A percentile compares a stretch with the other conserved stretches of the same genome.
Evolutionary conservation across 2,797 vertebrate genomes (phyloP).

Genomic region (Halcyon chelicuti): DNA sequence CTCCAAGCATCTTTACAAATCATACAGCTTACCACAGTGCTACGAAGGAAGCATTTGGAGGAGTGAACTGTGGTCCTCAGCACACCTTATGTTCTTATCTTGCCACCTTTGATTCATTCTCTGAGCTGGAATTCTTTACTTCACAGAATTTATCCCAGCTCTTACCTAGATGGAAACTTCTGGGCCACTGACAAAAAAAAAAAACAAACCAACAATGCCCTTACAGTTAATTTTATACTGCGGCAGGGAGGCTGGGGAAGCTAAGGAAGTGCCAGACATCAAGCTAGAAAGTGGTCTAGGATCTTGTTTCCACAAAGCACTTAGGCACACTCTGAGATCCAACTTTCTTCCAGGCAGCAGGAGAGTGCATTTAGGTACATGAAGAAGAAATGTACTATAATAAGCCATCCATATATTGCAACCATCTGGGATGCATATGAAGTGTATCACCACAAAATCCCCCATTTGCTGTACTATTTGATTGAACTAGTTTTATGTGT

Average conservation of each 20-base stretch:
- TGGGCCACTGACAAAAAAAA: neutral
- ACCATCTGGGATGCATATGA: neutral
- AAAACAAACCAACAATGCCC: neutral
- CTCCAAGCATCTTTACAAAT: neutral
- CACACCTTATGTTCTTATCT: neutral
- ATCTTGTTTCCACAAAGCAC: neutral
- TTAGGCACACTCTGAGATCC: neutral
- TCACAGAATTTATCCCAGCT: neutral
- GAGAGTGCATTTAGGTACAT: neutral
- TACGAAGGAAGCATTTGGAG: neutral
- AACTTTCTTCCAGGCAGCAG: neutral
- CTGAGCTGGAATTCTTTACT: neutral
- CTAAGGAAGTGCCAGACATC: neutral
- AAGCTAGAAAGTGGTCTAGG: neutral
- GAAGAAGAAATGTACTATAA: neutral
- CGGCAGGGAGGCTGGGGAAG: neutral
- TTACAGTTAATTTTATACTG: neutral
- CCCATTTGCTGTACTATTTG: neutral
- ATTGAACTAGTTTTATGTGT: neutral
- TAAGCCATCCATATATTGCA: neutral
- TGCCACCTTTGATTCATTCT: neutral
- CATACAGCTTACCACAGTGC: neutral
- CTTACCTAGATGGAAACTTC: neutral
- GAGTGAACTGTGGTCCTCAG: neutral
- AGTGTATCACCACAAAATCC: neutral